Evolutionary conservation across 2,797 vertebrate genomes (phyloP).

Genomic region (Pteropus rufus): DNA sequence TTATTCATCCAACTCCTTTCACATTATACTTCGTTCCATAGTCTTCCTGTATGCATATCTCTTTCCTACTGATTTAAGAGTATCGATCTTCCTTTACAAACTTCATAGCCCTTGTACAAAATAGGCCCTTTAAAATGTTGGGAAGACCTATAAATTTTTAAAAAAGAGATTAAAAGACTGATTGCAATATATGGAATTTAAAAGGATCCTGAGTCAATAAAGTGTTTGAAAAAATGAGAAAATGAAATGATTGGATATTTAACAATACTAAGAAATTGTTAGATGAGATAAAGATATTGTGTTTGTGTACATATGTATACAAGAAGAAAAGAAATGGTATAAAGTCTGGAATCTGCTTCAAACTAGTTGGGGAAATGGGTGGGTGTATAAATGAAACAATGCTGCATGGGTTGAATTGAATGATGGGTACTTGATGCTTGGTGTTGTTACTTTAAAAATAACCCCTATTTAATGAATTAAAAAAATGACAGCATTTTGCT

Average conservation of each 20-base stretch:
- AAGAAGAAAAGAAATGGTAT: neutral
- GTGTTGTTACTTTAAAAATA: neutral
- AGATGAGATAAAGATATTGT: neutral
- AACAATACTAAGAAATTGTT: neutral
- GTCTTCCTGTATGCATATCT: neutral
- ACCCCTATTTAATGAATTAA: neutral
- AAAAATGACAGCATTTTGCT: neutral
- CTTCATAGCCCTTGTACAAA: neutral
- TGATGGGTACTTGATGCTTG: neutral
- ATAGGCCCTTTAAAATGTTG: conserved; percentile 3
- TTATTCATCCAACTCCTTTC: neutral
- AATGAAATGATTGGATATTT: neutral
- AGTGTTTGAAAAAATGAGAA: neutral
- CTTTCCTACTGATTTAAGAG: neutral
- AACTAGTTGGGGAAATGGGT: neutral
- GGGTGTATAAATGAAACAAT: neutral
- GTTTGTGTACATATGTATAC: neutral
- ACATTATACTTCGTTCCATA: neutral
- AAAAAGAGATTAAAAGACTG: neutral
- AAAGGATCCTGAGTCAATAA: neutral
- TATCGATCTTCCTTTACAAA: neutral
- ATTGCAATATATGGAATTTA: neutral
- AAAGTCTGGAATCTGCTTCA: neutral
- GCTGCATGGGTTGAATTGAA: neutral
- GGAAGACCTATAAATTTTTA: neutral